Evolutionary conservation across 2,113 vertebrate genomes (phyloP), one percentile per base, ranked within the genome.

Genomic region (Sinocyclocheilus rhinocerous): DNA sequence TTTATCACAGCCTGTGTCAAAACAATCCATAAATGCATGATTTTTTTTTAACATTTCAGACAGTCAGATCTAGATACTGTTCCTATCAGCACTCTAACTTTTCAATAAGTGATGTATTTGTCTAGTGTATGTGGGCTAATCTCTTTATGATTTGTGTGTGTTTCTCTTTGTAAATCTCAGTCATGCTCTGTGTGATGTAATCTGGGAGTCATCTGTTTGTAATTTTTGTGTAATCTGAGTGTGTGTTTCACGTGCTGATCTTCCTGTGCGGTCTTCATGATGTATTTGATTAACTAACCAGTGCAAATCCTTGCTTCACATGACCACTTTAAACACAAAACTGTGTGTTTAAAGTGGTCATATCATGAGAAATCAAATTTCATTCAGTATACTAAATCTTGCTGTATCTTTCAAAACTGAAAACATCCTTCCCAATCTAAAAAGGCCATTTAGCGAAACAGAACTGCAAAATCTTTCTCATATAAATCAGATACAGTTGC

Each of bases 151-250:
- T 83, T 61, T 83, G 69, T 80, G 83, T 85, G 77, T 85, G 79
- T 61, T 84, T 85, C 79, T 89, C 75, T 55, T 79, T 83, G 65
- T 78, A 83, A 85, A 79, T 83, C 83, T 85, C 86, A 87, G 78
- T 89, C 73, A 69, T 89, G 72, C 79, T 85, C 88, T 83, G 45
- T 87, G 80, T 89, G 84, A 76, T 67, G 75, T 85, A 75, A 87
- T 85, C 83, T 87, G 72, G 85, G 79, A 79, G 67, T 87, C 86
- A 87, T 89, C 75, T 89, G 73, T 86, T 83, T 83, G 88, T 89
- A 78, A 89, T 87, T 26, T 85, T 59, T 84, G 55, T 84, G 73
- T 81, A 83, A 52, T 63, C 52, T 87, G 22, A 73, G 79, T 85
- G 83, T 88, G 39, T 88, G 48, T 81, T 80, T 52, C 8, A 16